Evolutionary conservation across 2,888 invertebrate genomes (phyloP).

Genomic region (Catocala sponsa): DNA sequence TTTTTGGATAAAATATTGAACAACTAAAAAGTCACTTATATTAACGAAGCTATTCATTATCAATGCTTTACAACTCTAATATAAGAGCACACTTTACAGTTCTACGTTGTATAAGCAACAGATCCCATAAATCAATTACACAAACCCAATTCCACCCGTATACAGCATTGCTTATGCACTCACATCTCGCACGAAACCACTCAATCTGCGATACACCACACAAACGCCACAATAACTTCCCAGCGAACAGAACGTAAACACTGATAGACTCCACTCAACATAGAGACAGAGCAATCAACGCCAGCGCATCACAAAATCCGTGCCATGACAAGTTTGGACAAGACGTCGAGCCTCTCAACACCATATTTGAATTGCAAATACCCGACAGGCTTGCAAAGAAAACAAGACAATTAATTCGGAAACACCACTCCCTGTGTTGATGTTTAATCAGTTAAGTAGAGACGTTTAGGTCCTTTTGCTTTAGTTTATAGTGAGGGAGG

Average conservation of each 20-base stretch:
- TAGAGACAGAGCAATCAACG: conserved; percentile 38
- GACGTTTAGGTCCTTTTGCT: conserved; percentile 33
- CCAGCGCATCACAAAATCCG: conserved; percentile 43
- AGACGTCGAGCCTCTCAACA: conserved; percentile 52
- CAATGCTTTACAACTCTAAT: too few relatives aligned
- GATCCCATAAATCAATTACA: too few relatives aligned
- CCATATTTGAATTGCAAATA: conserved; percentile 80
- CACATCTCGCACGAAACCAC: too few relatives aligned
- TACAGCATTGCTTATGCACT: too few relatives aligned
- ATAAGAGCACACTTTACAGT: too few relatives aligned
- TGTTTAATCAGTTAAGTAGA: conserved; percentile 79
- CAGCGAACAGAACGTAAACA: not conserved
- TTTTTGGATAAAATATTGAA: too few relatives aligned
- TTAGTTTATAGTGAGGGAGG: conserved; percentile 14
- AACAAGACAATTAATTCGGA: conserved; percentile 82
- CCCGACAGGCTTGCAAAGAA: conserved; percentile 67
- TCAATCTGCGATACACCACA: not conserved
- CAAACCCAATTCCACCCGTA: too few relatives aligned
- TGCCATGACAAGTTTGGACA: conserved; percentile 56
- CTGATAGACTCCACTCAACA: not conserved
- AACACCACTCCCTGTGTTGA: conserved; percentile 60
- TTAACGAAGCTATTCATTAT: too few relatives aligned
- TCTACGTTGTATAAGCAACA: too few relatives aligned
- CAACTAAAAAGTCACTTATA: too few relatives aligned
- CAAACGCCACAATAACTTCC: conserved; percentile 3